Evolutionary conservation across 2,888 invertebrate species (phyloP).

Genomic region (Synergus umbraculus): DNA sequence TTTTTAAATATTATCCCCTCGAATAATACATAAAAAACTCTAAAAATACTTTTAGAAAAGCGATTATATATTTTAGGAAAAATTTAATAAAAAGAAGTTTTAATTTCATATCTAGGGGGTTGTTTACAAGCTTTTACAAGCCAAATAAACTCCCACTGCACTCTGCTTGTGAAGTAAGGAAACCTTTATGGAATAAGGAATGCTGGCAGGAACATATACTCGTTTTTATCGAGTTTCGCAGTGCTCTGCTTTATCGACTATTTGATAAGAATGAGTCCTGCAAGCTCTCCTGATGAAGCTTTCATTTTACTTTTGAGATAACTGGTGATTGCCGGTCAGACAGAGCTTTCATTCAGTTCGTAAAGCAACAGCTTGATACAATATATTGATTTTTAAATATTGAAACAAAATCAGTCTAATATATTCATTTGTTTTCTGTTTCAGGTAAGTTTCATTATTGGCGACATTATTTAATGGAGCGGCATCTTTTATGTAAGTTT

Average conservation of each 20-base stretch:
- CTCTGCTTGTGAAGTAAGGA: background rate
- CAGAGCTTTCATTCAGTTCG: background rate
- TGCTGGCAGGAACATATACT: background rate
- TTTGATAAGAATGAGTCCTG: constrained; percentile 9
- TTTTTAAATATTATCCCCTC: no score
- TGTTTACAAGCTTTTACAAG: background rate
- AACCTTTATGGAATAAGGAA: background rate
- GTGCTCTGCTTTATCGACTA: constrained; percentile 1
- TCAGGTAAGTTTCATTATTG: background rate
- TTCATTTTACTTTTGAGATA: background rate
- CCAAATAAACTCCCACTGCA: background rate
- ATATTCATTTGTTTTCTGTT: constrained; percentile 15
- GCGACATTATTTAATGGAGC: no score
- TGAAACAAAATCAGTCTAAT: background rate
- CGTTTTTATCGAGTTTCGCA: background rate
- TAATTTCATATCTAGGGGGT: background rate
- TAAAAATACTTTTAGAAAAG: no score
- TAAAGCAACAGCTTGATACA: background rate
- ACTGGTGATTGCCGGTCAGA: background rate
- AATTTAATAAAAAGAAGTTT: background rate
- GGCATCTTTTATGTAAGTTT: no score
- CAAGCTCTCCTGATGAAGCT: background rate
- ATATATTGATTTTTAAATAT: background rate
- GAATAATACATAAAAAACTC: no score
- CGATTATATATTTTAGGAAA: no score